Base-by-base conservation (phyloP, 2,113 vertebrate species). In the Centropristis striata region DNA sequence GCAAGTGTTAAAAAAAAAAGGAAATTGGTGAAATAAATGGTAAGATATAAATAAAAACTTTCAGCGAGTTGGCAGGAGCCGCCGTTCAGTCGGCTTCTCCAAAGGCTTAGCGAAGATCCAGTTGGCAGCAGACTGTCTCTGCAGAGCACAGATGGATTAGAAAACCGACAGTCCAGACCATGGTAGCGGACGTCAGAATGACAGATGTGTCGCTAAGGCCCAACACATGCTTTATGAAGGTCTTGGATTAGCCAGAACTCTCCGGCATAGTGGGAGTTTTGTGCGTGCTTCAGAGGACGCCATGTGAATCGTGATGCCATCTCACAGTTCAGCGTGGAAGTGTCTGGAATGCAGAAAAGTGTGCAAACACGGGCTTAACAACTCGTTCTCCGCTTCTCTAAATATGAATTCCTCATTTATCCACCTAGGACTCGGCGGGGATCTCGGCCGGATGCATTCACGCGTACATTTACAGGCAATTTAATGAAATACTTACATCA, bases 121-220 rank as follows among this genome's bases (percentile, higher is more conserved):
- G 73, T 83, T 90, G 90, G 93, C 88, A 89, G 86, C 77, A 67
- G 65, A 69, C 71, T 37, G 68, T 84, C 86, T 89, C 85, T 69
- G 78, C 83, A 84, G 87, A 91, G 85, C 87, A 77, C 90, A 88
- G 91, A 91, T 90, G 93, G 92, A 91, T 93, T 90, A 93, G 86
- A 78, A n/a, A 84, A 69, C 46, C 81, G 39, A 53, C 83, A 71
- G 84, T 78, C 82, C 90, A 86, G 86, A 80, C 83, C 74, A 58
- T 59, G 82, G 71, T 80, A 91, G 87, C 76, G 58, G 81, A 90
- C 86, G 75, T 88, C 85, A 90, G 90, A 83, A 81, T 83, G 92
- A 88, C 90, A 90, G 92, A 93, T 89, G 90, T 88, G 86, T 70
- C 61, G 68, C 83, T 91, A 55, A 91, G 80, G 87, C 88, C 88